phyloP scores from a whole-genome alignment of 2,888 invertebrate genomes.

The Sesia apiformis region DNA sequence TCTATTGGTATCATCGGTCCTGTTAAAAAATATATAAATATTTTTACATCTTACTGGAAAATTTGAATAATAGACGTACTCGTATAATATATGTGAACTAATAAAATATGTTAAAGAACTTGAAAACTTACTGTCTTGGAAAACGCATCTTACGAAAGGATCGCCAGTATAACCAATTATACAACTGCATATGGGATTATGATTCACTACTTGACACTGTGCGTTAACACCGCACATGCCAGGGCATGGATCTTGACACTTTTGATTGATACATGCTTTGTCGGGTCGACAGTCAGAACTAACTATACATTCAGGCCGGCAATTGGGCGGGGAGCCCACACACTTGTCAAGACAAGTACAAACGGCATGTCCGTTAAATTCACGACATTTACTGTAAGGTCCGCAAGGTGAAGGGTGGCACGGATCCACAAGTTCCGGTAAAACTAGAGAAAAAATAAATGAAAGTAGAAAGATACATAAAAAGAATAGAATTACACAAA shows the following conservation, averaged over 20 bases:
- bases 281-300: conserved; percentile 85
- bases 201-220: conserved; percentile 84
- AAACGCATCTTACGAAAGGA: conserved; percentile 82
- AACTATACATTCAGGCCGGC: conserved; percentile 85
- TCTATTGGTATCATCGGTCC: conserved; percentile 48
- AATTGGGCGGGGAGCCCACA: conserved; percentile 83
- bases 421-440: conserved; percentile 73
- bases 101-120: not conserved
- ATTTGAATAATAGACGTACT: not conserved
- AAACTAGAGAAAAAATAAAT: conserved; percentile 46
- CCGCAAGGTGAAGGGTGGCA: conserved; percentile 87
- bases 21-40: conserved; percentile 28
- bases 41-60: not conserved
- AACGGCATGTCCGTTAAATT: conserved; percentile 81
- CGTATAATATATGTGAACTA: not conserved
- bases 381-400: conserved; percentile 83
- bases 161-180: conserved; percentile 80
- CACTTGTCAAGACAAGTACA: conserved; percentile 84
- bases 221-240: conserved; percentile 86
- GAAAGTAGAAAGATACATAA: conserved; percentile 24
- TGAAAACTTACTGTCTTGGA: conserved; percentile 75
- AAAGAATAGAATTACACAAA: conserved; percentile 26
- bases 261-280: conserved; percentile 84
- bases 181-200: conserved; percentile 87
- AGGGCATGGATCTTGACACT: conserved; percentile 84